A percentile compares a stretch with the other conserved stretches of the same genome.
phyloP scores from a whole-genome alignment of 2,888 invertebrate species.

The Phlogophora meticulosa region DNA sequence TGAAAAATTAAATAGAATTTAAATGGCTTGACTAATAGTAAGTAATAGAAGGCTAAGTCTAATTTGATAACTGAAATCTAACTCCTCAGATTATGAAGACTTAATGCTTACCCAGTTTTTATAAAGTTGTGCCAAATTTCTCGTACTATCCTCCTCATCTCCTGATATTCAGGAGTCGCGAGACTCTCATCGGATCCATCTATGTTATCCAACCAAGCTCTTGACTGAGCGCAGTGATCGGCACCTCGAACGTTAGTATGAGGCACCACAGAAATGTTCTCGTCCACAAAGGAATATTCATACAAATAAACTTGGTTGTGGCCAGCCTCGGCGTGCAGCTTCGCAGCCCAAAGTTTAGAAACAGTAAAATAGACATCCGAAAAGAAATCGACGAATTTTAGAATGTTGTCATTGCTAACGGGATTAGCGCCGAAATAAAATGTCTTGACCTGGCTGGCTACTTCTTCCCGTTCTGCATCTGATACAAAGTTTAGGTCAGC shows the following conservation, averaged over 20 bases:
- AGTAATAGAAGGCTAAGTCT: no score
- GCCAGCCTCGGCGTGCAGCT: slow-evolving; percentile 70
- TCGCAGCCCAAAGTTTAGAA: slow-evolving; percentile 67
- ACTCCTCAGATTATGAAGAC: no score
- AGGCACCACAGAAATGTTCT: slow-evolving; percentile 61
- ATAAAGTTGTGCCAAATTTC: slow-evolving; percentile 66
- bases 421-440: slow-evolving; percentile 72
- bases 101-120: slow-evolving; percentile 70
- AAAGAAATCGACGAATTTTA: slow-evolving; percentile 70
- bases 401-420: slow-evolving; percentile 62
- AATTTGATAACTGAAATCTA: no score
- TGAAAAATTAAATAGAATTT: no score
- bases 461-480: slow-evolving; percentile 65
- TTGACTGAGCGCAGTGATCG: slow-evolving; percentile 68
- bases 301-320: slow-evolving; percentile 73
- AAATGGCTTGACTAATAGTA: no score
- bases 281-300: slow-evolving; percentile 71
- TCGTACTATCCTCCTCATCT: slow-evolving; percentile 40
- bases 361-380: slow-evolving; percentile 68
- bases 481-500: slow-evolving; percentile 70
- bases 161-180: slow-evolving; percentile 20
- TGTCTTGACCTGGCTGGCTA: slow-evolving; percentile 68
- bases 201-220: slow-evolving; percentile 49
- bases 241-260: slow-evolving; percentile 67
- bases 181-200: slow-evolving; percentile 51